Evolutionary conservation across 2,888 invertebrate species (phyloP).

Genomic region (Amphipoea lucens): DNA sequence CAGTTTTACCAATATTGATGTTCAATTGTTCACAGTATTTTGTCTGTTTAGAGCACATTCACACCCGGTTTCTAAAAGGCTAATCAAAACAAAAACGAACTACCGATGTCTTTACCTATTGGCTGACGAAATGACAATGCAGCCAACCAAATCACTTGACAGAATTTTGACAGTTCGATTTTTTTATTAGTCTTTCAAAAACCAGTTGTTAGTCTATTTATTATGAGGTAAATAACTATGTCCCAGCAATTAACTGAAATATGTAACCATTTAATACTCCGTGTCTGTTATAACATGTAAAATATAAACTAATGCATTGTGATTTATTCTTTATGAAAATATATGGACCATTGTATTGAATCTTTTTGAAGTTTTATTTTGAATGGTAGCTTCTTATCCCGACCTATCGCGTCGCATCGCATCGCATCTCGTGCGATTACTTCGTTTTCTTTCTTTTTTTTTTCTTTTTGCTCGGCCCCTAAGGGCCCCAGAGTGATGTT

Average conservation of each 20-base stretch:
- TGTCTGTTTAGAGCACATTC: constrained; percentile 40
- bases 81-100: not conserved
- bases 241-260: constrained; percentile 58
- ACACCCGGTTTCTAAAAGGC: not conserved
- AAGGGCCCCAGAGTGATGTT: not conserved
- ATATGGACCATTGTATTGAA: constrained; percentile 88
- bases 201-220: constrained; percentile 27
- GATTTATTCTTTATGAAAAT: constrained; percentile 88
- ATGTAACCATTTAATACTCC: constrained; percentile 80
- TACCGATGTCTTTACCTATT: not conserved
- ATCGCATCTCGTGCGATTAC: not conserved
- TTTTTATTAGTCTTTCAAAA: constrained; percentile 24
- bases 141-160: not conserved
- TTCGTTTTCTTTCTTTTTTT: not conserved
- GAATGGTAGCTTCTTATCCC: not conserved
- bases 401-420: not conserved
- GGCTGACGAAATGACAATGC: not conserved
- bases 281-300: constrained; percentile 80
- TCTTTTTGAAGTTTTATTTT: constrained; percentile 71
- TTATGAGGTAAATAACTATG: constrained; percentile 42
- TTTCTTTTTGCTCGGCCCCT: not conserved
- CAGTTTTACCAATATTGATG: constrained; percentile 56
- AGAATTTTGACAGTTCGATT: constrained; percentile 4
- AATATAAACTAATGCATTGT: constrained; percentile 85
- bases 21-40: constrained; percentile 68